Evolutionary conservation across 2,113 vertebrate species (phyloP).

Genomic region (Upupa epops): DNA sequence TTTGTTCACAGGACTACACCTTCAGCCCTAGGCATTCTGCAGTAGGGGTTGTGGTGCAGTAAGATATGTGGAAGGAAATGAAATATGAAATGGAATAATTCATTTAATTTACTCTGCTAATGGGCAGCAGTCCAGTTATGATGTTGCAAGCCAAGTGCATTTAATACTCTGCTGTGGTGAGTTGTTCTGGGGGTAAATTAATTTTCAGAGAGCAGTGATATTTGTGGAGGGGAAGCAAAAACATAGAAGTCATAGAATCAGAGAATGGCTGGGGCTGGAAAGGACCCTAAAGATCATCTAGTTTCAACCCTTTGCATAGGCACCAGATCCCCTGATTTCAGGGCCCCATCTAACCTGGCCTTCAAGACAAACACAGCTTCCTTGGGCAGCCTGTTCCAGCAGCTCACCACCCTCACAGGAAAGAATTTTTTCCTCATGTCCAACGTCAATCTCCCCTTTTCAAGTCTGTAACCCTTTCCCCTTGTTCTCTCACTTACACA

Average conservation of each 20-base stretch:
- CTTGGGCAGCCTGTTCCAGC: too few species aligned
- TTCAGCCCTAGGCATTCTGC: conserved; percentile 25
- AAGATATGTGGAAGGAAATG: conserved; percentile 24
- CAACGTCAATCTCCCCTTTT: too few species aligned
- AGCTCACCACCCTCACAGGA: too few species aligned
- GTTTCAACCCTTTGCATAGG: too few species aligned
- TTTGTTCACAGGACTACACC: background rate
- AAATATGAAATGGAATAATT: conserved; percentile 49
- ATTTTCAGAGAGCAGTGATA: background rate
- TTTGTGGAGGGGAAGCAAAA: background rate
- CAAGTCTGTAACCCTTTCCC: too few species aligned
- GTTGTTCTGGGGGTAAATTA: background rate
- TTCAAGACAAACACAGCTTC: too few species aligned
- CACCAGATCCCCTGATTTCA: too few species aligned
- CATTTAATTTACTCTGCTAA: conserved; percentile 43
- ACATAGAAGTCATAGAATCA: background rate
- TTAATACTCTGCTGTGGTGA: conserved; percentile 31
- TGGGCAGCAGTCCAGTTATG: background rate
- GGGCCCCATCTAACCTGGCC: too few species aligned
- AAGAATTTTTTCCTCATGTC: too few species aligned
- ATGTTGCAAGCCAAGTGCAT: conserved; percentile 31
- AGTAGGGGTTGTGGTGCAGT: background rate
- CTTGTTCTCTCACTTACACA: too few species aligned
- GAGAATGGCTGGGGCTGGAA: too few species aligned
- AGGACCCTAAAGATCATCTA: too few species aligned